Conservation (phyloP, 2,888 invertebrate genomes). For the Quadroppia sp. region DNA sequence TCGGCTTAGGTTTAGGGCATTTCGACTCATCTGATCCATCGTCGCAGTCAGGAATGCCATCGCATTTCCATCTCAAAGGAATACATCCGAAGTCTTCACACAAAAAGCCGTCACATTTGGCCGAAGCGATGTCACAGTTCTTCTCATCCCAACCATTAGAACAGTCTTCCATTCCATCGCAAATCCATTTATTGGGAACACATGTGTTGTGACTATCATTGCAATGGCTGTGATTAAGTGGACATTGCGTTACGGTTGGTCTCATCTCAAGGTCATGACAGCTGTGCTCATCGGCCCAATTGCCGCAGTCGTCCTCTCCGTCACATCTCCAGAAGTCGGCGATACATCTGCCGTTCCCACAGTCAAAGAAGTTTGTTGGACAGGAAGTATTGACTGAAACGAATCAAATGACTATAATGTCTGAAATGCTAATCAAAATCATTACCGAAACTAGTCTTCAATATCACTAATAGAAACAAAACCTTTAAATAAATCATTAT, state of each 20-base stretch:
- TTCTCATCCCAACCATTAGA: slow-evolving; percentile 33
- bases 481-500: too few species aligned
- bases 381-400: slow-evolving; percentile 16
- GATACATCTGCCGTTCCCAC: slow-evolving; percentile 45
- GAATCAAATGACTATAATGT: background rate
- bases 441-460: too few species aligned
- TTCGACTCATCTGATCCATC: slow-evolving; percentile 41
- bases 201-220: slow-evolving; percentile 27
- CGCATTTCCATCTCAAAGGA: slow-evolving; percentile 41
- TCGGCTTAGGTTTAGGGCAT: slow-evolving; percentile 1
- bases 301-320: slow-evolving; percentile 47
- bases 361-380: slow-evolving; percentile 37
- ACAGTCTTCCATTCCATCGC: slow-evolving; percentile 40
- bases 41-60: slow-evolving; percentile 42
- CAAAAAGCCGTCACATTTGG: slow-evolving; percentile 29
- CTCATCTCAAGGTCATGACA: slow-evolving; percentile 28
- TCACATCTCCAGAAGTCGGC: slow-evolving; percentile 46
- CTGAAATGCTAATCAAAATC: too few species aligned
- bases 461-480: background rate
- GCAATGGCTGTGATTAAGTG: slow-evolving; percentile 28
- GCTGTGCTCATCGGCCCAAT: slow-evolving; percentile 47
- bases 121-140: slow-evolving; percentile 11
- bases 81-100: slow-evolving; percentile 40
- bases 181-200: slow-evolving; percentile 28
- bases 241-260: slow-evolving; percentile 34